These are phyloP conservation scores for Falcaria lacertinaria DNA, from an alignment of 2,888 invertebrate genomes.

Conservation along the genomic window DNA sequence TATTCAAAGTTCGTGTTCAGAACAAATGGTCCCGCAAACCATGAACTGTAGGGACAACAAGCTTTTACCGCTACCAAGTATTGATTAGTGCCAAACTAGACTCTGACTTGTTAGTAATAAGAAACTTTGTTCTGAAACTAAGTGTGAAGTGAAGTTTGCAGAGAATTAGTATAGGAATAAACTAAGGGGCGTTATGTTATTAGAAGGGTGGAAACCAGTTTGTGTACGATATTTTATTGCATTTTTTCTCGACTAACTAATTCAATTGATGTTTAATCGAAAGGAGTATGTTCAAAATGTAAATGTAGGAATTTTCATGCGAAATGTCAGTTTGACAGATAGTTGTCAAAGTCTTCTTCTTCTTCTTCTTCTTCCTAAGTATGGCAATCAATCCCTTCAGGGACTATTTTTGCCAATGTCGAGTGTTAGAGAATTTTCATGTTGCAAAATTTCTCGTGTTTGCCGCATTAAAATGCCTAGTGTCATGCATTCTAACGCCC, in stretches of 20 bases:
- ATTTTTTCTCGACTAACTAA: background rate
- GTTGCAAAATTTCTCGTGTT: too few relatives aligned
- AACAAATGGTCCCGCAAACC: conserved; percentile 57
- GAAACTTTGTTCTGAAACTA: background rate
- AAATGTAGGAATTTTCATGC: too few relatives aligned
- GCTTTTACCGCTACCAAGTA: background rate
- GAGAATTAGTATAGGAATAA: conserved; percentile 35
- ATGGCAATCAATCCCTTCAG: too few relatives aligned
- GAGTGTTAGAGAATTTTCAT: too few relatives aligned
- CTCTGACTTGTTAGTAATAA: background rate
- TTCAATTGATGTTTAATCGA: background rate
- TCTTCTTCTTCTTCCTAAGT: too few relatives aligned
- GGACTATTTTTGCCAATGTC: too few relatives aligned
- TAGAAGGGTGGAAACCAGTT: background rate
- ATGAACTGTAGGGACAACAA: conserved; percentile 24
- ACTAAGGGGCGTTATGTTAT: conserved; percentile 41
- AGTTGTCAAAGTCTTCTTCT: too few relatives aligned
- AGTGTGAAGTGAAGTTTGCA: background rate
- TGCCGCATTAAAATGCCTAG: too few relatives aligned
- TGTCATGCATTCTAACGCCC: too few relatives aligned
- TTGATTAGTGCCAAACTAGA: background rate
- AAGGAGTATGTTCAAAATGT: background rate
- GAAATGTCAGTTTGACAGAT: too few relatives aligned
- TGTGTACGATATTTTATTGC: background rate
- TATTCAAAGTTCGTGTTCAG: conserved; percentile 21